Evolutionary conservation across 1,140 invertebrate species (phyloP).

Genomic region (Drosophila willistoni): DNA sequence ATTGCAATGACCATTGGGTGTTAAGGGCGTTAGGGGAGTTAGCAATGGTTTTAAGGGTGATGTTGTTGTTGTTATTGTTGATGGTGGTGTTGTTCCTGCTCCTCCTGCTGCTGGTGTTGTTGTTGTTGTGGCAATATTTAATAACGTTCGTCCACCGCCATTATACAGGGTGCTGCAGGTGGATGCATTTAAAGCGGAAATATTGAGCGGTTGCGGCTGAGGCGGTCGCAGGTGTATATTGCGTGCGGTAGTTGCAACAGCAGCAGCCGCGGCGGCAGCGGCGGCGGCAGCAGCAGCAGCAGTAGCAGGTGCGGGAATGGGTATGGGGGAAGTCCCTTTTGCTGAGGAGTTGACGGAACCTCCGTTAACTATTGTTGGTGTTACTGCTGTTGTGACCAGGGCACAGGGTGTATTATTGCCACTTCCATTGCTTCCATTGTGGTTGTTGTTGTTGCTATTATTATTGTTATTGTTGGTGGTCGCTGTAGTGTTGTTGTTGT

Average conservation of each 20-base stretch:
- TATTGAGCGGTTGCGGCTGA: constrained; percentile 85
- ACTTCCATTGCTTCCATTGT: constrained; percentile 24
- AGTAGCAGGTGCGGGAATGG: constrained; percentile 1
- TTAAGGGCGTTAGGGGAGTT: constrained; percentile 60
- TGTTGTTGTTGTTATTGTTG: constrained; percentile 24
- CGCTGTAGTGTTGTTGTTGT: constrained; percentile 22
- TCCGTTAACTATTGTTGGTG: constrained; percentile 19
- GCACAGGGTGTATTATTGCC: constrained; percentile 24
- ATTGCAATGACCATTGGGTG: constrained; percentile 66
- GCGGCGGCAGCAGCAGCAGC: constrained; percentile 40
- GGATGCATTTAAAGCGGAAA: constrained; percentile 86
- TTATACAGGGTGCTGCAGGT: constrained; percentile 59
- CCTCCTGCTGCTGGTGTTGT: constrained; percentile 31
- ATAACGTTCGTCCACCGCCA: constrained; percentile 55
- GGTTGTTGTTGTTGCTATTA: constrained; percentile 21
- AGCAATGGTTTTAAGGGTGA: constrained; percentile 46
- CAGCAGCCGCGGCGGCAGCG: constrained; percentile 61
- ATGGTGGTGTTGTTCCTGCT: constrained; percentile 32
- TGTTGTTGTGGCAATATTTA: constrained; percentile 64
- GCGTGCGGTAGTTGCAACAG: constrained; percentile 69
- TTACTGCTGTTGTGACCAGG: constrained; percentile 30
- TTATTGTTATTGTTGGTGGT: constrained; percentile 21
- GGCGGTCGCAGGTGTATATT: constrained; percentile 77
- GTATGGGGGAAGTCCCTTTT: constrained; percentile 8
- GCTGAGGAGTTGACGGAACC: constrained; percentile 6